Conservation (phyloP, 2,113 vertebrate genomes). For the Microcebus ravelobensis region DNA sequence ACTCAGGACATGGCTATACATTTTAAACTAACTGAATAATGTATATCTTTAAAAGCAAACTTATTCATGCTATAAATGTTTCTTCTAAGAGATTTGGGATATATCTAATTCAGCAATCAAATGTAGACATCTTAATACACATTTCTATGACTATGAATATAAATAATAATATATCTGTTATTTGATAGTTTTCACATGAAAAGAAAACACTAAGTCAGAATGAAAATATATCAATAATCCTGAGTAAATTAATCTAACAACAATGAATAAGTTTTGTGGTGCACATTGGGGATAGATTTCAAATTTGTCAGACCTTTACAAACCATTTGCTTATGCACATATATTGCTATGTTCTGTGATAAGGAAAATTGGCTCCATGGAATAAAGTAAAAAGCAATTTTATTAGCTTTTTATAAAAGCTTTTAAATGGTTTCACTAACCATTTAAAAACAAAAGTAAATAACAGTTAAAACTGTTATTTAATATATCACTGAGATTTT, state of each 20-base stretch:
- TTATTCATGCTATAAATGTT: neutral
- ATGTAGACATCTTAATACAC: neutral
- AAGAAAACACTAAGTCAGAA: neutral
- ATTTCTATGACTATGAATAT: neutral
- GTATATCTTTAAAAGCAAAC: constrained; percentile 1
- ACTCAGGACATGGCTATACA: neutral
- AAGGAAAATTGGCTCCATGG: neutral
- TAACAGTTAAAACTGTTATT: neutral
- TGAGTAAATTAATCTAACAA: neutral
- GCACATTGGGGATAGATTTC: neutral
- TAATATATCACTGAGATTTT: neutral
- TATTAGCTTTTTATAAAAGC: constrained; percentile 29
- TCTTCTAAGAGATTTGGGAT: neutral
- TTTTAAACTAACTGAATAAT: constrained; percentile 49
- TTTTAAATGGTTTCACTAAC: constrained; percentile 15
- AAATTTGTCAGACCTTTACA: neutral
- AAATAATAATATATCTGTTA: constrained; percentile 14
- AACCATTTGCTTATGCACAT: neutral
- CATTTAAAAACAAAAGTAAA: constrained; percentile 12
- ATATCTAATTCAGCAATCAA: neutral
- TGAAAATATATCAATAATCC: neutral
- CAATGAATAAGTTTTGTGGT: neutral
- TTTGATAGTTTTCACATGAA: constrained; percentile 10
- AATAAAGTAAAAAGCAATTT: constrained; percentile 40
- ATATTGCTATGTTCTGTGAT: neutral